Percentiles rank a stretch among this genome's conserved stretches.
phyloP scores from a whole-genome alignment of 2,113 vertebrate species.

The Ictalurus punctatus region DNA sequence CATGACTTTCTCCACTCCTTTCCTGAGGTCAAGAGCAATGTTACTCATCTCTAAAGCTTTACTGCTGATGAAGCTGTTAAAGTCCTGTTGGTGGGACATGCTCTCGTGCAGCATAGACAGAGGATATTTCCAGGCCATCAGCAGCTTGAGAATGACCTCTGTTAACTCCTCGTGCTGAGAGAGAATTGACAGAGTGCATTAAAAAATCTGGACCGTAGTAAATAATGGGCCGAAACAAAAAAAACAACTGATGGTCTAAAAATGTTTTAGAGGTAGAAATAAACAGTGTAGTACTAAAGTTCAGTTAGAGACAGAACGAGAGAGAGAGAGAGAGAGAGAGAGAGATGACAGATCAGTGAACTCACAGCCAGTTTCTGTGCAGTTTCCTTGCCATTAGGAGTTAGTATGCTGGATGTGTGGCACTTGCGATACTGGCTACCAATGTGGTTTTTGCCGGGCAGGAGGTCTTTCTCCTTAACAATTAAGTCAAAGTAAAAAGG shows the following conservation, averaged over 20 bases:
- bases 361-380: slow-evolving; percentile 78
- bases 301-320: background rate
- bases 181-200: background rate
- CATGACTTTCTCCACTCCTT: slow-evolving; percentile 77
- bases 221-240: no score
- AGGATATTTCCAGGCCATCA: slow-evolving; percentile 79
- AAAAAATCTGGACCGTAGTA: background rate
- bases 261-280: background rate
- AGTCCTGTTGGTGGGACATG: slow-evolving; percentile 67
- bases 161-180: slow-evolving; percentile 76
- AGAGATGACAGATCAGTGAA: background rate
- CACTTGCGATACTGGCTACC: slow-evolving; percentile 70
- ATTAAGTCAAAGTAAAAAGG: background rate
- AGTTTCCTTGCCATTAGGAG: slow-evolving; percentile 79
- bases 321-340: background rate
- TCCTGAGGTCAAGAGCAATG: slow-evolving; percentile 78
- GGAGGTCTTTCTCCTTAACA: slow-evolving; percentile 72
- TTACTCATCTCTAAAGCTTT: slow-evolving; percentile 79
- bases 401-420: slow-evolving; percentile 77
- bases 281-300: no score
- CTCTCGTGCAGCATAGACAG: slow-evolving; percentile 77
- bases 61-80: slow-evolving; percentile 72
- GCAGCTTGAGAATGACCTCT: slow-evolving; percentile 75
- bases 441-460: slow-evolving; percentile 72
- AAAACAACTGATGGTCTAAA: background rate